These are phyloP conservation scores for Ophiodon elongatus DNA, from an alignment of 2,113 vertebrate genomes.

Conservation along the genomic window DNA sequence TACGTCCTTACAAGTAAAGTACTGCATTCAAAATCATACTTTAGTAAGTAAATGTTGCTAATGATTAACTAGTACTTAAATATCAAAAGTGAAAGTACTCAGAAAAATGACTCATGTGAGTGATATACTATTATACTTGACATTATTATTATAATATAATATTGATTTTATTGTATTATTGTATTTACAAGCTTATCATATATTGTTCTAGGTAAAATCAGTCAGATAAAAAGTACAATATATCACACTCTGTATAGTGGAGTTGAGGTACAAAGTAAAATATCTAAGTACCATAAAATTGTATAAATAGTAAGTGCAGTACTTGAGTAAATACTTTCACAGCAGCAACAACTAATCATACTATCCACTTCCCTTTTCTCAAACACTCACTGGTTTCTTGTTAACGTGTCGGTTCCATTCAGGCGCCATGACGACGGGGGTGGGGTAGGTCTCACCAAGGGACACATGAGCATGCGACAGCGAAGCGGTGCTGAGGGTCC, in stretches of 20 bases:
- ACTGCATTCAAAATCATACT: not conserved
- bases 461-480: conserved; percentile 78
- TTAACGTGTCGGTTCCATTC: conserved; percentile 85
- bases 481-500: conserved; percentile 80
- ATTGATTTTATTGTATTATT: not conserved
- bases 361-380: conserved; percentile 48
- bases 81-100: not conserved
- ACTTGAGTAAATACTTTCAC: not conserved
- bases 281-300: not conserved
- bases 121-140: not conserved
- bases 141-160: not conserved
- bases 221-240: not conserved
- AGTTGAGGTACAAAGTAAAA: not conserved
- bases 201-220: not conserved
- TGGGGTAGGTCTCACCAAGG: conserved; percentile 84
- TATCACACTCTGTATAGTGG: not conserved
- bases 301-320: not conserved
- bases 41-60: not conserved
- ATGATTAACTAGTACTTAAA: not conserved
- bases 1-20: not conserved
- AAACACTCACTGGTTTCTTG: conserved; percentile 81
- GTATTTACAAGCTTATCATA: not conserved
- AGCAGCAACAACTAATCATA: not conserved
- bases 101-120: not conserved
- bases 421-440: conserved; percentile 81